phyloP scores from a whole-genome alignment of 2,113 vertebrate genomes.

The Callionymus lyra region DNA sequence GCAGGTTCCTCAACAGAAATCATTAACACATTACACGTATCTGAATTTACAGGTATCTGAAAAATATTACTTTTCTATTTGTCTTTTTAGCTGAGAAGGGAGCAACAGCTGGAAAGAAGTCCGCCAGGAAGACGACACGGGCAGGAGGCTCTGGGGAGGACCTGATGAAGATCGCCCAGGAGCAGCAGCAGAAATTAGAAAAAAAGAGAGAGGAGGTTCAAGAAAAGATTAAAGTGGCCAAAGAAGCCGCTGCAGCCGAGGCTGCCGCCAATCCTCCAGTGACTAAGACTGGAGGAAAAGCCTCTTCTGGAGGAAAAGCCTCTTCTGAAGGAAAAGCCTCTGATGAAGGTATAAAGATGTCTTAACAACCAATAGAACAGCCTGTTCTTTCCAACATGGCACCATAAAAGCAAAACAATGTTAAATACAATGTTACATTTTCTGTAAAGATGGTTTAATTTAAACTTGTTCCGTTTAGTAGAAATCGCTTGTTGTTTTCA shows the following conservation, averaged over 20 bases:
- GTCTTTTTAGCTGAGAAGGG: constrained; percentile 44
- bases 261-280: neutral
- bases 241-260: constrained; percentile 7
- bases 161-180: constrained; percentile 48
- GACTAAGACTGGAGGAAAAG: constrained; percentile 3
- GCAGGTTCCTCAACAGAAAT: too few species aligned
- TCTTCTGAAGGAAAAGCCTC: constrained; percentile 2
- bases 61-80: too few species aligned
- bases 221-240: constrained; percentile 34
- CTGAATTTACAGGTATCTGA: too few species aligned
- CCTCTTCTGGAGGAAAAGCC: constrained; percentile 4
- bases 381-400: too few species aligned
- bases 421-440: too few species aligned
- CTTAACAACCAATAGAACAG: too few species aligned
- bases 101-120: constrained; percentile 46
- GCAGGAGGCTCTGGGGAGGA: constrained; percentile 49
- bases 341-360: constrained; percentile 11
- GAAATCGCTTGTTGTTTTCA: too few species aligned
- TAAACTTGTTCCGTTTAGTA: too few species aligned
- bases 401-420: too few species aligned
- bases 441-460: too few species aligned
- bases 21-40: too few species aligned
- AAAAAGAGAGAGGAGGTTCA: constrained; percentile 38
- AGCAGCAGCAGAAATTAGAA: constrained; percentile 50
- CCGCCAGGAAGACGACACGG: constrained; percentile 51